Conservation (phyloP, 2,113 vertebrate genomes). For the Kryptolebias marmoratus region DNA sequence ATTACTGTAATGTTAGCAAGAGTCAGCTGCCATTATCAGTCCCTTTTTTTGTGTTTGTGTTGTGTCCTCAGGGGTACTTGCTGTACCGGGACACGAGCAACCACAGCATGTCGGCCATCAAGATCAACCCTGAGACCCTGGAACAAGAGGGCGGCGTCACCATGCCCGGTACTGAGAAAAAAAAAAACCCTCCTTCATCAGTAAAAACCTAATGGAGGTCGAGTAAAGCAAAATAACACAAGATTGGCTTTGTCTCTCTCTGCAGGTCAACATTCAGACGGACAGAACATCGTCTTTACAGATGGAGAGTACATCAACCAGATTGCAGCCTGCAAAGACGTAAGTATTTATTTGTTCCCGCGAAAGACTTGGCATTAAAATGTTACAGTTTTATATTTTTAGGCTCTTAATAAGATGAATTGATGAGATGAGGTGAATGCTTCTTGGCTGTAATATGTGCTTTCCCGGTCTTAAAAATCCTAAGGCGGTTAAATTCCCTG, state of each 20-base stretch:
- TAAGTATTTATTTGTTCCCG: conserved; percentile 69
- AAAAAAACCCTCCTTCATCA: background rate
- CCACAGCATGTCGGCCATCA: conserved; percentile 92
- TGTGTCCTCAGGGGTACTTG: conserved; percentile 88
- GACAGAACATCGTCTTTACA: conserved; percentile 97
- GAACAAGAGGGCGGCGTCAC: conserved; percentile 93
- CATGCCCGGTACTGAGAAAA: conserved; percentile 87
- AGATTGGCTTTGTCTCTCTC: conserved; percentile 33
- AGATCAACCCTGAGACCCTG: conserved; percentile 98
- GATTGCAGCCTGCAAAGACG: conserved; percentile 98
- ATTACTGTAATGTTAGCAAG: background rate
- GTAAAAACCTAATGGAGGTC: background rate
- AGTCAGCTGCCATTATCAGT: background rate
- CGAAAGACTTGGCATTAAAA: background rate
- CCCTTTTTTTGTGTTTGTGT: conserved; percentile 27
- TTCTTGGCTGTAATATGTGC: background rate
- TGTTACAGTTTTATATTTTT: background rate
- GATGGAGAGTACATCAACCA: conserved; percentile 99
- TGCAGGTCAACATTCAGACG: conserved; percentile 92
- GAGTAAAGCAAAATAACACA: background rate
- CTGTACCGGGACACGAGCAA: conserved; percentile 95
- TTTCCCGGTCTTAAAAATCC: background rate
- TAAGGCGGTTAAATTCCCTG: background rate
- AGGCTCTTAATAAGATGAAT: background rate
- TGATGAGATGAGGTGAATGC: background rate